A percentile compares a stretch with the other conserved stretches of the same genome.
phyloP scores from a whole-genome alignment of 2,888 invertebrate genomes.

The Apamea sordens region DNA sequence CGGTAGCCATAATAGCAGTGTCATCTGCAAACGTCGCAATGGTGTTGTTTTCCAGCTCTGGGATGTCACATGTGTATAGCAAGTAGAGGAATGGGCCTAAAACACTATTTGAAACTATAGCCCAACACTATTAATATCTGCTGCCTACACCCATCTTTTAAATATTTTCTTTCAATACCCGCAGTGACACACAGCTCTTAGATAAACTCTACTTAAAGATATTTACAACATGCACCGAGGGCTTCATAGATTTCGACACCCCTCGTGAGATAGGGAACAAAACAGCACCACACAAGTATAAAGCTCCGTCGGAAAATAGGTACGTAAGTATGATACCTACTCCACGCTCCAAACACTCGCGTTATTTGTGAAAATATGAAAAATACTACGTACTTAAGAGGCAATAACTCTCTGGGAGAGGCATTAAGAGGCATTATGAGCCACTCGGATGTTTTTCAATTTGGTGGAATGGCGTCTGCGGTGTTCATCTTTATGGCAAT shows the following conservation, averaged over 20 bases:
- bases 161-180: neutral
- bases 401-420: slow-evolving; percentile 83
- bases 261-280: slow-evolving; percentile 56
- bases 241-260: slow-evolving; percentile 53
- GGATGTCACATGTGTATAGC: too few species aligned
- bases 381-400: slow-evolving; percentile 83
- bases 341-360: slow-evolving; percentile 72
- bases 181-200: neutral
- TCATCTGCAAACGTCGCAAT: too few species aligned
- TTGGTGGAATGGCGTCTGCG: slow-evolving; percentile 83
- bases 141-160: too few species aligned
- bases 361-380: slow-evolving; percentile 87
- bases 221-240: slow-evolving; percentile 1
- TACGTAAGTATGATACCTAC: slow-evolving; percentile 21
- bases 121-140: neutral
- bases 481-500: slow-evolving; percentile 78
- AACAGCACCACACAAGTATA: slow-evolving; percentile 47
- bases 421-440: slow-evolving; percentile 87
- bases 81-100: too few species aligned
- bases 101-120: neutral
- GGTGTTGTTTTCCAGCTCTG: too few species aligned
- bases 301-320: slow-evolving; percentile 28
- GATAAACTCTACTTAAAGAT: slow-evolving; percentile 19
- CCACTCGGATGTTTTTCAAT: slow-evolving; percentile 88
- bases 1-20: too few species aligned